Evolutionary conservation across 2,113 vertebrate genomes (phyloP).

Genomic region (Zosterops pallidus): DNA sequence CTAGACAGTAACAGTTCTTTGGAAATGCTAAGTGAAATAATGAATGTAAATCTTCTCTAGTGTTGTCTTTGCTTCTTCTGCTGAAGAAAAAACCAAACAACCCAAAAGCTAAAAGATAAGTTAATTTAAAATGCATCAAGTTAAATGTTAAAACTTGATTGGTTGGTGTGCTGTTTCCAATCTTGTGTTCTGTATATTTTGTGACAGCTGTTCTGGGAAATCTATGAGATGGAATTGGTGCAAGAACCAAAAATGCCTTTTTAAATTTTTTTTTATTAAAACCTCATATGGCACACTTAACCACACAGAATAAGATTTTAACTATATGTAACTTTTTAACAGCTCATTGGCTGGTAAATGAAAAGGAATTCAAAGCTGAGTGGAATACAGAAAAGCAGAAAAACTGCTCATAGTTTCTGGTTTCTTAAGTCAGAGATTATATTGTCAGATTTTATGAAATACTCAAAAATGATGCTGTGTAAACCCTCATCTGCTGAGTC

Average conservation of each 20-base stretch:
- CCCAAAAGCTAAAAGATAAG: background rate
- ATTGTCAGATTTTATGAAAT: background rate
- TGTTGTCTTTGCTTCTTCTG: background rate
- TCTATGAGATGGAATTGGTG: background rate
- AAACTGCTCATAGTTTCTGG: background rate
- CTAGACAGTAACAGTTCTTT: background rate
- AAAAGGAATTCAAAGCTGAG: background rate
- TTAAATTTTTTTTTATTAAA: background rate
- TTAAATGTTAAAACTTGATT: background rate
- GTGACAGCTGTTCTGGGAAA: background rate
- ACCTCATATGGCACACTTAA: background rate
- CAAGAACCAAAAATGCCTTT: background rate
- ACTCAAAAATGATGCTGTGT: background rate
- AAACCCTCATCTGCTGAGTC: background rate
- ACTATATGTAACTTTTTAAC: background rate
- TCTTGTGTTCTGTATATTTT: background rate
- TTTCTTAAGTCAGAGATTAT: background rate
- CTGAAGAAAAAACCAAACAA: background rate
- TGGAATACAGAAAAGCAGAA: background rate
- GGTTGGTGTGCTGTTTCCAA: background rate
- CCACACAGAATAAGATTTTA: background rate
- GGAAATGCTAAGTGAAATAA: background rate
- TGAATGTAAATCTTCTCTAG: background rate
- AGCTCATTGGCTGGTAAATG: slow-evolving; percentile 5
- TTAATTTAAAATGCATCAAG: background rate